Evolutionary conservation across 2,888 invertebrate species (phyloP), one percentile per base, ranked within the genome.

Genomic region (Yponomeuta plumbellus): DNA sequence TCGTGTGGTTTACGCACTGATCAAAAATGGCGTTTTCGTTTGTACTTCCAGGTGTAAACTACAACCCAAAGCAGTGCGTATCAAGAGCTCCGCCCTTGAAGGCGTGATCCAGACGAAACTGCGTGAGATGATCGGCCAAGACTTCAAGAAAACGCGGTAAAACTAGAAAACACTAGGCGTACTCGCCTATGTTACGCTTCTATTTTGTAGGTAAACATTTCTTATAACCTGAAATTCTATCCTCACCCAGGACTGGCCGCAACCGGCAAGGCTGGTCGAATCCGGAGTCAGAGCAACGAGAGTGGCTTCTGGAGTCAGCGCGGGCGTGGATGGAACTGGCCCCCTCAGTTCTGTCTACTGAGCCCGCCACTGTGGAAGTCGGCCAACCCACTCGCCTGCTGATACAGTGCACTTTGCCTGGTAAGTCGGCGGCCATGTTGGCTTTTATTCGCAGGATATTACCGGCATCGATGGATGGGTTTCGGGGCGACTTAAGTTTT

Each of bases 251-350:
- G 78, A 93, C 92, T 58, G 94, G 93, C 52, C 92, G 94, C 66
- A 93, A 93, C 84, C 90, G 92, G 10, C 87, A 90, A 73, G 92
- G 88, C 59, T 92, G 88, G 72, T 85, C 87, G 17, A 84, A 77
- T 52, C 77, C 83, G 1, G 86, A 87, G 68, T 68, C 80, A 64
- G 89, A 92, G 74, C 92, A 80, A 76, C 88, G 88, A 52, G 91
- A 84, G 67, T 81, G 79, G 80, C 75, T 85, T 76, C 74, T 92
- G 91, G 89, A 87, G 64, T 89, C 92, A 5, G 94, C 95, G 0
- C 88, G 94, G 65, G 94, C 95, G 59, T 95, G 95, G 95, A 92
- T 96, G 91, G 95, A 95, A 76, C 90, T 96, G 71, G 91, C 92
- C 0, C 91, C 91, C 0, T 85, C 84, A 0, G 77, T 76, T 1